Evolutionary conservation across 2,888 invertebrate genomes (phyloP).

Genomic region (Scaptomyza caliginosa): DNA sequence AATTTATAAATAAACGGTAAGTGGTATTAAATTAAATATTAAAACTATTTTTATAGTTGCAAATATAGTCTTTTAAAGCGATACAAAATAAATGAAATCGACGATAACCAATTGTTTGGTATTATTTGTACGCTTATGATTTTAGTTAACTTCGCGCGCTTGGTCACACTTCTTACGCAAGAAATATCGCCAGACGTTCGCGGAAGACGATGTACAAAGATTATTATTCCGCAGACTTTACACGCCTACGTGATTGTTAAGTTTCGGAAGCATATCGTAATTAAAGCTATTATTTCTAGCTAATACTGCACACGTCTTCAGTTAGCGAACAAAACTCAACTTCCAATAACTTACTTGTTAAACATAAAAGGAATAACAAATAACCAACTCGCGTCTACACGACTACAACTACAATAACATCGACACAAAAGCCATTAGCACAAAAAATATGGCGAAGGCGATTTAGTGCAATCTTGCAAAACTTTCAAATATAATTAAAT

Average conservation of each 20-base stretch:
- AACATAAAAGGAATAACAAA: constrained; percentile 32
- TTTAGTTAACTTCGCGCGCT: neutral
- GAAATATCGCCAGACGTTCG: constrained; percentile 58
- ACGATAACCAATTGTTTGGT: neutral
- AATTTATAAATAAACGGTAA: too few relatives aligned
- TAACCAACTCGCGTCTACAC: constrained; percentile 46
- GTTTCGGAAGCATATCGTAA: constrained; percentile 44
- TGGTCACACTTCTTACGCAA: constrained; percentile 40
- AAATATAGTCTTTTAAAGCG: too few relatives aligned
- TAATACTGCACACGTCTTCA: constrained; percentile 13
- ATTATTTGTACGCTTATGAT: neutral
- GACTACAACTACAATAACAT: constrained; percentile 45
- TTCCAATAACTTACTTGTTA: constrained; percentile 4
- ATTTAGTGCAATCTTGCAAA: constrained; percentile 63
- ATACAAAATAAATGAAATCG: neutral
- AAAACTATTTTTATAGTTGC: too few relatives aligned
- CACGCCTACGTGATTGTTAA: constrained; percentile 52
- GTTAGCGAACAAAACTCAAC: constrained; percentile 10
- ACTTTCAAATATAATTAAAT: constrained; percentile 39
- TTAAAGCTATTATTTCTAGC: constrained; percentile 19
- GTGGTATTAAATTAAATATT: neutral
- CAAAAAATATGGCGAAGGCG: constrained; percentile 59
- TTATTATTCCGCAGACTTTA: constrained; percentile 56
- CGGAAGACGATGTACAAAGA: constrained; percentile 61
- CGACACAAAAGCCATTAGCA: constrained; percentile 42